Conservation (phyloP, 2,113 vertebrate genomes). For the Siniperca knerii region DNA sequence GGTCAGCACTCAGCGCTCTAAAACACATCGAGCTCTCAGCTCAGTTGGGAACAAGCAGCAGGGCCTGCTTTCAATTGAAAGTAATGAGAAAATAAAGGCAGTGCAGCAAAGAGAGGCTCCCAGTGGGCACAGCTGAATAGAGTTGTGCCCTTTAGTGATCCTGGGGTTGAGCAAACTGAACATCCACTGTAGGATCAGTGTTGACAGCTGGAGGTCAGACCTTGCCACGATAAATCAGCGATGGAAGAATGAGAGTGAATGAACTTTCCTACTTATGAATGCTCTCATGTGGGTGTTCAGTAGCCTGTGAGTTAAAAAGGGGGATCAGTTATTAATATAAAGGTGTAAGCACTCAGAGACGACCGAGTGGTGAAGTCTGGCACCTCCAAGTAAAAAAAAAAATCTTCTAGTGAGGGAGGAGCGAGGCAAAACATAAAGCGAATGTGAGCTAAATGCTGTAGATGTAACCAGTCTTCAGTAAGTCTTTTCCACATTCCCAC, state of each 20-base stretch:
- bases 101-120: slow-evolving; percentile 33
- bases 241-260: slow-evolving; percentile 35
- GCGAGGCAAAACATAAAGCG: not conserved
- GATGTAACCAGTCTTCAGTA: not conserved
- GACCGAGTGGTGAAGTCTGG: not conserved
- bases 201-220: slow-evolving; percentile 69
- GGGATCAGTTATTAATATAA: slow-evolving; percentile 15
- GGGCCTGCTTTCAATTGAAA: slow-evolving; percentile 28
- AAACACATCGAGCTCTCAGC: not conserved
- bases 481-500: not conserved
- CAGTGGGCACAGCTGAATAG: slow-evolving; percentile 33
- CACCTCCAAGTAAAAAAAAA: slow-evolving; percentile 13
- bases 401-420: not conserved
- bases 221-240: slow-evolving; percentile 59
- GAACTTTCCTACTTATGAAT: slow-evolving; percentile 34
- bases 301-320: slow-evolving; percentile 17
- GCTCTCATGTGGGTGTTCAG: slow-evolving; percentile 19
- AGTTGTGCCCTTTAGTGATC: slow-evolving; percentile 51
- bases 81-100: slow-evolving; percentile 62
- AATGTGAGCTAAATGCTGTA: not conserved
- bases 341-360: not conserved
- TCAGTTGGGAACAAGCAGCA: slow-evolving; percentile 27
- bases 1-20: not conserved
- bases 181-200: slow-evolving; percentile 47
- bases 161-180: slow-evolving; percentile 62